A percentile compares a stretch with the other conserved stretches of the same genome.
Conservation (phyloP, 1,140 invertebrate genomes). For the Globodera ellingtonae region DNA sequence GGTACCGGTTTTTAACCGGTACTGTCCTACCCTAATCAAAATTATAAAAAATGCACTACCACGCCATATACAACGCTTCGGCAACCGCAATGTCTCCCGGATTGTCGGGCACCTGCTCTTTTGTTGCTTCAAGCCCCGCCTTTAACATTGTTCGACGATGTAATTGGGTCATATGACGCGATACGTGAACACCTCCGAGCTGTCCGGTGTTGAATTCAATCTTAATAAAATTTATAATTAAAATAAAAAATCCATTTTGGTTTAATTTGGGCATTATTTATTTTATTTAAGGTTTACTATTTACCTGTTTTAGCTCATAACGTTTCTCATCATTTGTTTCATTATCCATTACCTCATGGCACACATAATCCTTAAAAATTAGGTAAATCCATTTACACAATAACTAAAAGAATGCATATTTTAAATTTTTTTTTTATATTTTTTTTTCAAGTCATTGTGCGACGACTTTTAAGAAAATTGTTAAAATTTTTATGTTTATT, state of each 20-base stretch:
- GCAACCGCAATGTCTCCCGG: background rate
- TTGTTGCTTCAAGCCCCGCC: background rate
- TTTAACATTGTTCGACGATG: background rate
- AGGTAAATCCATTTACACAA: background rate
- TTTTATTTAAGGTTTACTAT: background rate
- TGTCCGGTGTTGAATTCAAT: background rate
- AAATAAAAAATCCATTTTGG: background rate
- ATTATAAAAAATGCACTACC: background rate
- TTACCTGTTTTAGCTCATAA: background rate
- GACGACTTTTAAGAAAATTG: no score
- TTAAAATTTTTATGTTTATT: no score
- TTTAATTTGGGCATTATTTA: no score
- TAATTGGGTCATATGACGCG: background rate
- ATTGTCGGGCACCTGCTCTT: background rate
- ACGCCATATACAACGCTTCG: background rate
- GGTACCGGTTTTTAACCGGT: no score
- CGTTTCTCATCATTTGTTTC: background rate
- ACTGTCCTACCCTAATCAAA: no score
- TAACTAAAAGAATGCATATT: no score
- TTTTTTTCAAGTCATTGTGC: no score
- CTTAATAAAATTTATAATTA: background rate
- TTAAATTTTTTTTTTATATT: no score
- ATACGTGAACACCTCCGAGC: background rate
- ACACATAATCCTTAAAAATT: background rate
- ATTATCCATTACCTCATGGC: background rate